Evolutionary conservation across 2,888 invertebrate genomes (phyloP).

Genomic region (Palloptera scutellata): DNA sequence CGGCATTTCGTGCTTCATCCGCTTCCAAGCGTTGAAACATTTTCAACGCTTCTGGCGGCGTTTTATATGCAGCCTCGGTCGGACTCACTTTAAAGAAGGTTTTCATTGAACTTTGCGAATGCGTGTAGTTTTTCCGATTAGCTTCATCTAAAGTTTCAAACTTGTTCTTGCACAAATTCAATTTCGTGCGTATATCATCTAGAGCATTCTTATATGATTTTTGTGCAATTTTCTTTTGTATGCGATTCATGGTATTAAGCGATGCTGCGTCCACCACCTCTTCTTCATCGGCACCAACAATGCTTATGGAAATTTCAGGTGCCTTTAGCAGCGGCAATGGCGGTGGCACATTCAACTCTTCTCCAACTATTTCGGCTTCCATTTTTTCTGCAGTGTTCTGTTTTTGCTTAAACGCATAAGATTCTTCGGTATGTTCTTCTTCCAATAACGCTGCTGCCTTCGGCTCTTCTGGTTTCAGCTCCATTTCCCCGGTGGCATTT

Average conservation of each 20-base stretch:
- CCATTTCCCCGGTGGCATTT: conserved; percentile 45
- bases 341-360: neutral
- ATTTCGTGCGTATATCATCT: conserved; percentile 60
- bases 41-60: conserved; percentile 52
- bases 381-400: conserved; percentile 9
- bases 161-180: conserved; percentile 61
- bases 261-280: conserved; percentile 31
- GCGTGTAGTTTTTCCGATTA: conserved; percentile 56
- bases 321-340: neutral
- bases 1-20: conserved; percentile 23
- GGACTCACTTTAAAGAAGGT: conserved; percentile 55
- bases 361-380: conserved; percentile 20
- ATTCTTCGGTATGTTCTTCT: conserved; percentile 27
- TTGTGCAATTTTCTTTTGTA: conserved; percentile 47
- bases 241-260: conserved; percentile 38
- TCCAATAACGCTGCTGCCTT: conserved; percentile 6
- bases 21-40: conserved; percentile 56
- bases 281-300: conserved; percentile 18
- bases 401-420: neutral
- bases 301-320: neutral
- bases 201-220: conserved; percentile 57
- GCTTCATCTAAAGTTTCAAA: conserved; percentile 61
- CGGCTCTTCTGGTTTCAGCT: conserved; percentile 9
- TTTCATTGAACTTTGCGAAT: conserved; percentile 59
- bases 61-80: conserved; percentile 43